Evolutionary conservation across 2,797 vertebrate species (phyloP), one percentile per base, ranked within the genome.

Genomic region (Gallinago stenura): DNA sequence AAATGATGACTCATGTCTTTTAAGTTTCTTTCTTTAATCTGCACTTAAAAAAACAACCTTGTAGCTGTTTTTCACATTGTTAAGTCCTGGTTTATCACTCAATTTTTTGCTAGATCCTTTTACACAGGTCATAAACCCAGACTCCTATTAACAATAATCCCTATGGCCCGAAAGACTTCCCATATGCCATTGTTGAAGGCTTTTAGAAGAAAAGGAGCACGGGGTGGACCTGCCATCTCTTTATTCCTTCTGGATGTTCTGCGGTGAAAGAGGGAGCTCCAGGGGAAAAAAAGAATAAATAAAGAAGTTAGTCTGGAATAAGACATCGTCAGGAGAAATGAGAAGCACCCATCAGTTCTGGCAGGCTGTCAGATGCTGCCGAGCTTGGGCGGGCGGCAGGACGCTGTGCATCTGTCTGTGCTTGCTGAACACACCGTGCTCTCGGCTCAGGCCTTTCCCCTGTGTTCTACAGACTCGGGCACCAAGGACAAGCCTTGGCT

Each of bases 1-100:
- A 58, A 90, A 77, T 62, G 91, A 87, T 93, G 94, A 95, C 83
- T 96, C 92, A 5, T 43, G 50, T 89, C 93, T 97, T 90, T 85
- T 71, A 66, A 87, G 87, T 89, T 95, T 77, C 76, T 80, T 73
- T n/a, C 82, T 85, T 89, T 51, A 85, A 90, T 78, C 66, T 71
- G 54, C 54, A 6, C 61, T 91, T 61, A 5, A 61, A 83, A 57
- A n/a, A 1, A 17, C 41, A 71, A 12, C 60, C 64, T 9, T 9
- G 26, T 39, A 17, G 71, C 53, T 93, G 58, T 31, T 94, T 83
- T 81, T 71, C 71, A 48, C n/a, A 5, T 24, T 41, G 62, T 76
- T 61, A 26, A 30, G 30, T 78, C 65, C 77, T 87, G 71, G 33
- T 79, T 89, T 72, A 45, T 54, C 46, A 12, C 56, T 51, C 54